Evolutionary conservation across 2,113 vertebrate genomes (phyloP).

Genomic region (Indri indri): DNA sequence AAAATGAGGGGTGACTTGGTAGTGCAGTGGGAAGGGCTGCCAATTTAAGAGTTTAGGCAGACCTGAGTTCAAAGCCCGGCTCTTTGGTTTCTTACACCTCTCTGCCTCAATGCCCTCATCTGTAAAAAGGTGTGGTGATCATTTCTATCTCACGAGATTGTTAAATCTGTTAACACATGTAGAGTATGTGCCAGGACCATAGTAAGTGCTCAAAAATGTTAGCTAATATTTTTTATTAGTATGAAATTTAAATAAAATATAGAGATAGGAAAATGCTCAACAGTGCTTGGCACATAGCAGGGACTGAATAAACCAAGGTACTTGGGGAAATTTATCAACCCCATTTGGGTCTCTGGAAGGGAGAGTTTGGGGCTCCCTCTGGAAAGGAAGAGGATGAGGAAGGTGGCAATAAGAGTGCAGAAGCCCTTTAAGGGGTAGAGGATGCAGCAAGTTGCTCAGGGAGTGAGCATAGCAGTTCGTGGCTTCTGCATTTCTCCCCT

Average conservation of each 20-base stretch:
- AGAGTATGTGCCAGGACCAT: neutral
- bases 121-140: neutral
- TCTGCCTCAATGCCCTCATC: neutral
- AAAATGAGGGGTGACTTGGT: neutral
- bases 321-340: neutral
- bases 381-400: neutral
- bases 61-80: neutral
- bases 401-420: neutral
- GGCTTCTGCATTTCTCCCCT: neutral
- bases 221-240: slow-evolving; percentile 27
- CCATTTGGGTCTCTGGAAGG: neutral
- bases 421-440: neutral
- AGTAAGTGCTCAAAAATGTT: slow-evolving; percentile 20
- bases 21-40: neutral
- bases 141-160: neutral
- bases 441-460: neutral
- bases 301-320: neutral
- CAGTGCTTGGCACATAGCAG: neutral
- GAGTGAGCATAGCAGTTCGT: neutral
- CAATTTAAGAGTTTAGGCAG: neutral
- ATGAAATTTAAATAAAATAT: slow-evolving; percentile 46
- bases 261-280: neutral
- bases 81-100: neutral
- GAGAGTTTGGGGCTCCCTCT: neutral
- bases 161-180: neutral